Evolutionary conservation across 2,888 invertebrate species (phyloP), one percentile per base, ranked within the genome.

Genomic region (Tetropium fuscum): DNA sequence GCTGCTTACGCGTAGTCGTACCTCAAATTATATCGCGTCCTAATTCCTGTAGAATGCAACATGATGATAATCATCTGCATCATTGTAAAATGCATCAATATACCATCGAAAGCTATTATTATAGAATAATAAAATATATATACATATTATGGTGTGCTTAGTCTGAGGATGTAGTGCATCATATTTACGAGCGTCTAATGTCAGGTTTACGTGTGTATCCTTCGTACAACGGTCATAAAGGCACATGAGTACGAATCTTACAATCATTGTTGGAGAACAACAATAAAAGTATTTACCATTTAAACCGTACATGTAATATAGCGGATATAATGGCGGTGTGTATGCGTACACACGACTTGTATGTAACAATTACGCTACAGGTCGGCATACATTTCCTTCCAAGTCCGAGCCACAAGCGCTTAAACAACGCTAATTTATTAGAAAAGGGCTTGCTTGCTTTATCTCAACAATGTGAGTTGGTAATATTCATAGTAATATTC

Each of bases 301-400:
- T 51, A 51, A 51, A 51, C 51, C 51, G 51, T 27, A 51, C 40
- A 40, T 27, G 51, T 51, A 51, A 51, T 53, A 53, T 45, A 58
- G 53, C 58, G 58, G 53, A 58, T 40, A 58, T 58, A 58, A 58
- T 58, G 38, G 43, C 27, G 47, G 32, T 47, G 47, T 47, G 47
- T 44, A 53, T 58, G 53, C 53, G 18, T 47, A 58, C 58, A 40
- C 58, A 58, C 53, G 58, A 27, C 40, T 44, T 13, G 27, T n/a
- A 25, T 40, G 51, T 40, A 51, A 51, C 40, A 40, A 51, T 51
- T 51, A 25, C 51, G 25, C 51, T 10, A 10, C 32, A 2, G 34
- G 34, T 19, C 47, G 47, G 47, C 34, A 32, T 51, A 16, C 16
- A 20, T 16, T 51, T 51, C 20, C 49, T 19, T 40, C 30, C 10